Percentiles rank a stretch among this genome's conserved stretches.
phyloP scores from a whole-genome alignment of 2,888 invertebrate species.

The Vanessa cardui region DNA sequence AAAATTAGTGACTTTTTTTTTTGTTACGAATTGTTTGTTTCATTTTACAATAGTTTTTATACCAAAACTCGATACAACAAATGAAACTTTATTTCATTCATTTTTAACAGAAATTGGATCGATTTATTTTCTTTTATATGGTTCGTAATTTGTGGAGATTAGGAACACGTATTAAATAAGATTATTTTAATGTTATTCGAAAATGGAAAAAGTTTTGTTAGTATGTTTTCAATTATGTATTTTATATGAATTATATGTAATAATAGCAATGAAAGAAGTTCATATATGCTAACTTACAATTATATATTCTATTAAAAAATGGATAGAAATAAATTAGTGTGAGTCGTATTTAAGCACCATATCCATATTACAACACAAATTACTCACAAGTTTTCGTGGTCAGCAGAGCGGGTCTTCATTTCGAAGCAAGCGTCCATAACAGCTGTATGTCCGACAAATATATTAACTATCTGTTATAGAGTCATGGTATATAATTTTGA shows the following conservation, averaged over 20 bases:
- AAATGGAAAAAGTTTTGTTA: too few relatives aligned
- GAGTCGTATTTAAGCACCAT: conserved; percentile 18
- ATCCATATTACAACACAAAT: conserved; percentile 31
- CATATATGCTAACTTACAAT: too few relatives aligned
- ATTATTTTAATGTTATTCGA: too few relatives aligned
- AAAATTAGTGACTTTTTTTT: conserved; percentile 29
- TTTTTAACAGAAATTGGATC: too few relatives aligned
- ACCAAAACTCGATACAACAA: not conserved
- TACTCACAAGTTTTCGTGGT: conserved; percentile 46
- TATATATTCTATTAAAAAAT: too few relatives aligned
- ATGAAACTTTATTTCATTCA: not conserved
- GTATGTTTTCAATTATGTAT: too few relatives aligned
- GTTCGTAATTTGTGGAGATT: too few relatives aligned
- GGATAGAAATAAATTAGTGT: conserved; percentile 8
- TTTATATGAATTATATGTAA: too few relatives aligned
- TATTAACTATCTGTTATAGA: conserved; percentile 71
- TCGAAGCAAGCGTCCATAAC: conserved; percentile 52
- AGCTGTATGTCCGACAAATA: conserved; percentile 66
- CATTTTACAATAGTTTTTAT: conserved; percentile 7
- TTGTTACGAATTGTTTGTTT: conserved; percentile 8
- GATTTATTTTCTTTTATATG: too few relatives aligned
- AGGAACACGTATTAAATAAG: too few relatives aligned
- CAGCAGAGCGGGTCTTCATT: conserved; percentile 66
- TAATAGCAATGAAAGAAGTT: too few relatives aligned
- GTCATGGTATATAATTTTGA: conserved; percentile 63